Conservation (phyloP, 2,888 invertebrate species). For the Folsomia manolachei region DNA sequence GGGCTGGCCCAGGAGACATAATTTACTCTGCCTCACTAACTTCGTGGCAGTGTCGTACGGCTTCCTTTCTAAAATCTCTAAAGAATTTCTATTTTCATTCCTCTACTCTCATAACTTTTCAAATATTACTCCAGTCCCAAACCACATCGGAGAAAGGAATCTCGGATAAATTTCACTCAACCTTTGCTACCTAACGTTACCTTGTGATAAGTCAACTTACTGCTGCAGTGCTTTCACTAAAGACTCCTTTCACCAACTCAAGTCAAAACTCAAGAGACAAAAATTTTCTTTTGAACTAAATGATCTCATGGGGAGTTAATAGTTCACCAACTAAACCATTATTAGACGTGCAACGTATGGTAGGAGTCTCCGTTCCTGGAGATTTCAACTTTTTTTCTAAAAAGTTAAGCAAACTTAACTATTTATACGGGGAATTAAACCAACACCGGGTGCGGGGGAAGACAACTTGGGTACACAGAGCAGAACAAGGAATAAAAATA, state of each 20-base stretch:
- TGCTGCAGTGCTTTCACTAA: too few species aligned
- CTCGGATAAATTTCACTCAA: background rate
- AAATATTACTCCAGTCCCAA: too few species aligned
- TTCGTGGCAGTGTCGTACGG: too few species aligned
- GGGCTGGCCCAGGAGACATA: too few species aligned
- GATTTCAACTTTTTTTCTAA: background rate
- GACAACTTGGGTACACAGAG: background rate
- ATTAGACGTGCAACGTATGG: background rate
- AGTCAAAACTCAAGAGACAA: slow-evolving; percentile 12
- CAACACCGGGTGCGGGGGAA: background rate
- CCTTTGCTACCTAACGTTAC: background rate
- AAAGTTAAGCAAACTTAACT: background rate
- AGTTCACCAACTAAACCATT: background rate
- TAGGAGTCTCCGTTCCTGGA: background rate
- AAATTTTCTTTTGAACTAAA: slow-evolving; percentile 17
- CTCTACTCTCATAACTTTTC: too few species aligned
- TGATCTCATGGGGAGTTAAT: slow-evolving; percentile 16
- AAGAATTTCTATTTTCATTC: too few species aligned
- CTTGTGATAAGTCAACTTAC: too few species aligned
- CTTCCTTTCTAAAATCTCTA: too few species aligned
- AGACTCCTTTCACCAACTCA: background rate
- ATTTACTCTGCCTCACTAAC: too few species aligned
- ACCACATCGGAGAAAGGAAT: too few species aligned
- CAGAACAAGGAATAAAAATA: background rate
- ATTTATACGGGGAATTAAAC: too few species aligned